Evolutionary conservation across 1,140 invertebrate species (phyloP).

Genomic region (Bradysia coprophila): DNA sequence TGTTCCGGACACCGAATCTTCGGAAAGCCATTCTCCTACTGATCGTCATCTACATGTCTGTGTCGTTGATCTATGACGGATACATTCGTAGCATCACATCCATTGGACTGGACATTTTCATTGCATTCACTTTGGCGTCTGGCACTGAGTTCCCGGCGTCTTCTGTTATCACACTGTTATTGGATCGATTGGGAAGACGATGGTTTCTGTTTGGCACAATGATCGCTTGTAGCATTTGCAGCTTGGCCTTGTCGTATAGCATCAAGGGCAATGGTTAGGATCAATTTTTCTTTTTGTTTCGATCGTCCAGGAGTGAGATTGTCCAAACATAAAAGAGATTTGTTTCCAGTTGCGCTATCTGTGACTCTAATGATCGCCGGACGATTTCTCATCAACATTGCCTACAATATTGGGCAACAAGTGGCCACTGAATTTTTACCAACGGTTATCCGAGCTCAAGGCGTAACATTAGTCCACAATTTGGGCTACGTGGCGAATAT

Average conservation of each 20-base stretch:
- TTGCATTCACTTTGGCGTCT: conserved; percentile 49
- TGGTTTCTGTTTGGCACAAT: conserved; percentile 56
- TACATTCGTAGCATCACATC: conserved; percentile 43
- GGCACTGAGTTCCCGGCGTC: conserved; percentile 49
- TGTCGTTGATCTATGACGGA: conserved; percentile 45
- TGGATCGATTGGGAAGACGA: conserved; percentile 47
- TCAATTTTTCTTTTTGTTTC: too few species aligned
- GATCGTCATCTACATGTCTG: conserved; percentile 31
- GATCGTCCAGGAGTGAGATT: too few species aligned
- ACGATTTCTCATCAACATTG: conserved; percentile 66
- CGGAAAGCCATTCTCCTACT: conserved; percentile 33
- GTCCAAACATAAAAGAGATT: too few species aligned
- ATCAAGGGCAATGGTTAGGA: too few species aligned
- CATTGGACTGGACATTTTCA: conserved; percentile 42
- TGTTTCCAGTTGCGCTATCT: too few species aligned
- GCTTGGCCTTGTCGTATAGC: too few species aligned
- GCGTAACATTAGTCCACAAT: conserved; percentile 65
- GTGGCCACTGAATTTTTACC: conserved; percentile 70
- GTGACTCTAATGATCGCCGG: too few species aligned
- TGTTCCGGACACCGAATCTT: conserved; percentile 34
- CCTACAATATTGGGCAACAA: conserved; percentile 76
- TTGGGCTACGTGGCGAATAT: conserved; percentile 70
- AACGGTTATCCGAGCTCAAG: conserved; percentile 31
- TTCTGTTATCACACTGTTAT: conserved; percentile 35
- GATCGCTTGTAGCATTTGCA: conserved; percentile 58